These are phyloP conservation scores for Petrocephalus schoutedeni DNA, from an alignment of 2,797 vertebrate species.

Conservation along the genomic window DNA sequence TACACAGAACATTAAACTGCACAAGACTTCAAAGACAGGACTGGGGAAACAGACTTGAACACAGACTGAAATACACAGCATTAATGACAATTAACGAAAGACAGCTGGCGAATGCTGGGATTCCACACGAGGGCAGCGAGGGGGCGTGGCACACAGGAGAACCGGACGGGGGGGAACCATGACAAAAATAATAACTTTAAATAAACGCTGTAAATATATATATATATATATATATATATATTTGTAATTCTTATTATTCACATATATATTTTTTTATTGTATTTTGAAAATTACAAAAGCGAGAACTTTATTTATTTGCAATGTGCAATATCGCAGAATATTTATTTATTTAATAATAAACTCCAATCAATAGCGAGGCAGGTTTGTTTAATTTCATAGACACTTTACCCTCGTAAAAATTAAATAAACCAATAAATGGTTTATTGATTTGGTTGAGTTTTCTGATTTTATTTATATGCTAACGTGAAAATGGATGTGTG, in stretches of 20 bases:
- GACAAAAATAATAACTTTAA: background rate
- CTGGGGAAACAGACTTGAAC: too few species aligned
- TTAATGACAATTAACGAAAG: too few species aligned
- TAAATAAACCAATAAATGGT: background rate
- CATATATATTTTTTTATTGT: background rate
- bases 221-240: background rate
- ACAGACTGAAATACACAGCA: too few species aligned
- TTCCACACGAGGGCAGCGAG: too few species aligned
- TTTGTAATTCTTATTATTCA: background rate
- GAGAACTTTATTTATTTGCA: background rate
- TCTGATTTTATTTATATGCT: background rate
- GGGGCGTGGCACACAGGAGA: too few species aligned
- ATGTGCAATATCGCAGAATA: too few species aligned
- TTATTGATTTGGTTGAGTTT: background rate
- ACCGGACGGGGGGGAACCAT: too few species aligned
- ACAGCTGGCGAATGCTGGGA: too few species aligned
- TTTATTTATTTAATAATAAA: background rate
- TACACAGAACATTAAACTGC: too few species aligned
- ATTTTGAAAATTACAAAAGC: background rate
- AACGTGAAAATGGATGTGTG: too few species aligned
- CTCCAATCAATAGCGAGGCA: background rate
- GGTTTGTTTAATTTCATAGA: background rate
- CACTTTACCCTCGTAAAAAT: background rate
- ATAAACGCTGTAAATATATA: background rate
- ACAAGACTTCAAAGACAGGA: too few species aligned